Percentiles rank a stretch among this genome's conserved stretches.
phyloP scores from a whole-genome alignment of 64 coral and sea anemone genomes.

The Dendronephthya gigantea region DNA sequence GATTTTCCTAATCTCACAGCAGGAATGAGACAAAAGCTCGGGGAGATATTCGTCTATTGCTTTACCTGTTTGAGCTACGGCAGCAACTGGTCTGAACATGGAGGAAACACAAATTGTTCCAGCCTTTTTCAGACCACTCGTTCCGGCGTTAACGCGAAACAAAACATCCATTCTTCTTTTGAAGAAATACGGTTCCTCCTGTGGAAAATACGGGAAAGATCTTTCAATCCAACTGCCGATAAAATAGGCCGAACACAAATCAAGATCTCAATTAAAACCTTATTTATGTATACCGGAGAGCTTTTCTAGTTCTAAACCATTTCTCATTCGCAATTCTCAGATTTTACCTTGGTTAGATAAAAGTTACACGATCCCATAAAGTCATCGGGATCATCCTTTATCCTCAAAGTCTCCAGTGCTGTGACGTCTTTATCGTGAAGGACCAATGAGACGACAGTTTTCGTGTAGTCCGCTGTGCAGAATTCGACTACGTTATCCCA shows the following conservation, averaged over 20 bases:
- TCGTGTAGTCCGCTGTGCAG: constrained; percentile 37
- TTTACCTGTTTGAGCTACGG: constrained; percentile 52
- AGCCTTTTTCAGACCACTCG: constrained; percentile 40
- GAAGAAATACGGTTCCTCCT: constrained; percentile 39
- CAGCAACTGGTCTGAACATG: constrained; percentile 43
- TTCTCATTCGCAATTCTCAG: too few species aligned
- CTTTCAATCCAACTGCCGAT: too few species aligned
- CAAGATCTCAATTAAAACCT: too few species aligned
- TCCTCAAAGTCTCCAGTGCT: constrained; percentile 26
- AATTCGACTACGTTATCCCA: constrained; percentile 53
- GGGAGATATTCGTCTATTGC: too few species aligned
- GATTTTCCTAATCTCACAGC: too few species aligned
- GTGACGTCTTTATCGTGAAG: constrained; percentile 51
- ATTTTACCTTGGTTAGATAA: constrained; percentile 39
- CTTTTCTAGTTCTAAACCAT: too few species aligned
- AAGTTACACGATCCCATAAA: constrained; percentile 63
- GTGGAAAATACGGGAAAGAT: too few species aligned
- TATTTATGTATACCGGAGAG: too few species aligned
- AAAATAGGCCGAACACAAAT: too few species aligned
- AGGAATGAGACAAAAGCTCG: too few species aligned
- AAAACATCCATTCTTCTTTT: constrained; percentile 37
- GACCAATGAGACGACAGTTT: constrained; percentile 33
- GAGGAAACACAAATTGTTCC: constrained; percentile 53
- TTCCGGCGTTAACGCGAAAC: background rate
- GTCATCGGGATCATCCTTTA: constrained; percentile 39